Evolutionary conservation across 1,140 invertebrate species (phyloP).

Genomic region (Melitaea cinxia): DNA sequence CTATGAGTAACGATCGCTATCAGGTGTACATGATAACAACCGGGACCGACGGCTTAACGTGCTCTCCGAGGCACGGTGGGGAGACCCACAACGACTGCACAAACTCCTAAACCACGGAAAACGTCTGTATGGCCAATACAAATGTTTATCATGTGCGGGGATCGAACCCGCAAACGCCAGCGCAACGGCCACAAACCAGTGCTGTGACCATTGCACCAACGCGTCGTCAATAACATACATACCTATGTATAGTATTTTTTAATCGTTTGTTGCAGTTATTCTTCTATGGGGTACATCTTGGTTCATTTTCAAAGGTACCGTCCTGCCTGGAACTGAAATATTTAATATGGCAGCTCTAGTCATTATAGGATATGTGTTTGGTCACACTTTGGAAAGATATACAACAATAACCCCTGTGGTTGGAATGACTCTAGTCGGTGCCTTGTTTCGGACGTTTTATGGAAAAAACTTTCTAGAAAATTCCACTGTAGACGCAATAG

Average conservation of each 20-base stretch:
- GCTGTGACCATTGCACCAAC: too few species aligned
- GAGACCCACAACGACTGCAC: too few species aligned
- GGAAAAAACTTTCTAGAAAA: slow-evolving; percentile 85
- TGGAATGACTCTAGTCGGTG: slow-evolving; percentile 91
- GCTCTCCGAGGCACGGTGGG: too few species aligned
- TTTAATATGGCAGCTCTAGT: slow-evolving; percentile 88
- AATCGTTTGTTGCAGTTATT: slow-evolving; percentile 73
- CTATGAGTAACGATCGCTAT: too few species aligned
- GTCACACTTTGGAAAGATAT: slow-evolving; percentile 86
- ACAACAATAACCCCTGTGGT: slow-evolving; percentile 91
- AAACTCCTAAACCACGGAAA: too few species aligned
- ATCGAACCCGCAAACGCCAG: too few species aligned
- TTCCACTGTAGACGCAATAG: slow-evolving; percentile 83
- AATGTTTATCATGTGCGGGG: too few species aligned
- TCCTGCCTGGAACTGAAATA: slow-evolving; percentile 87
- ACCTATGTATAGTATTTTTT: not conserved
- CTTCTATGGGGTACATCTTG: slow-evolving; percentile 88
- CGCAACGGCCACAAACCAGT: too few species aligned
- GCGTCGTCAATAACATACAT: not conserved
- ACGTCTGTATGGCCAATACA: too few species aligned
- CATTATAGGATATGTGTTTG: slow-evolving; percentile 89
- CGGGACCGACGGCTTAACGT: too few species aligned
- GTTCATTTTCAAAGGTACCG: slow-evolving; percentile 86
- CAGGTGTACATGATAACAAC: too few species aligned
- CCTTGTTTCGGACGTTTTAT: slow-evolving; percentile 88